Evolutionary conservation across 2,888 invertebrate species (phyloP).

Genomic region (Mesochorus sp.): DNA sequence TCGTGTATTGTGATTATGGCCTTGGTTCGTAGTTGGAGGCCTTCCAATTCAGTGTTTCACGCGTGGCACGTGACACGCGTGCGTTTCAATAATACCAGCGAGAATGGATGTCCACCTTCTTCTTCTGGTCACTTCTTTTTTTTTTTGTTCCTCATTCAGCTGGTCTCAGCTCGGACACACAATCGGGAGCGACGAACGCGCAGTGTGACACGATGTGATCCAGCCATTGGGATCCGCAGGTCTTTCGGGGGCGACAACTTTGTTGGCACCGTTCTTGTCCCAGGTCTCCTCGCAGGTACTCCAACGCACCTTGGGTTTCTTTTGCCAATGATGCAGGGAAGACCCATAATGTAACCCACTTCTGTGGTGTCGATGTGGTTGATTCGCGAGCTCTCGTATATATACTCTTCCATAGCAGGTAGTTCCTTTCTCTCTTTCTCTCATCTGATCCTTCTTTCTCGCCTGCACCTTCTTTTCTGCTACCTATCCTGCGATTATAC

Average conservation of each 20-base stretch:
- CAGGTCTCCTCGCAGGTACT: conserved; percentile 16
- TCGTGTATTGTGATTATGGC: background rate
- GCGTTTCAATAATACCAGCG: conserved; percentile 75
- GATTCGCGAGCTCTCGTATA: conserved; percentile 50
- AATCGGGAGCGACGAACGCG: conserved; percentile 42
- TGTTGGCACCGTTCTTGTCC: conserved; percentile 30
- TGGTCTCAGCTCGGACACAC: conserved; percentile 30
- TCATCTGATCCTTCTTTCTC: conserved; percentile 42
- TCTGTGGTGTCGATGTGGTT: conserved; percentile 26
- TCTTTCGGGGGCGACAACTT: conserved; percentile 35
- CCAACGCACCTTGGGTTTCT: conserved; percentile 33
- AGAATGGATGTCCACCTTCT: conserved; percentile 65
- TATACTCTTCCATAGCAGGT: conserved; percentile 54
- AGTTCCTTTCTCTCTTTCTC: conserved; percentile 42
- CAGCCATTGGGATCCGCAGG: background rate
- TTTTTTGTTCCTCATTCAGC: conserved; percentile 25
- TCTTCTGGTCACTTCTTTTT: background rate
- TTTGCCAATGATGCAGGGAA: background rate
- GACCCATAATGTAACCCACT: conserved; percentile 36
- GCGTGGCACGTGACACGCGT: conserved; percentile 71
- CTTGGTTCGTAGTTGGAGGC: background rate
- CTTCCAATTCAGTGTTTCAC: conserved; percentile 37
- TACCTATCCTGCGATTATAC: conserved; percentile 50
- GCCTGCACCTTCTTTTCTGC: conserved; percentile 61
- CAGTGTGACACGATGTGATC: conserved; percentile 31